Conservation (phyloP, 1,140 invertebrate species). For the Sminthurides bifidus region DNA sequence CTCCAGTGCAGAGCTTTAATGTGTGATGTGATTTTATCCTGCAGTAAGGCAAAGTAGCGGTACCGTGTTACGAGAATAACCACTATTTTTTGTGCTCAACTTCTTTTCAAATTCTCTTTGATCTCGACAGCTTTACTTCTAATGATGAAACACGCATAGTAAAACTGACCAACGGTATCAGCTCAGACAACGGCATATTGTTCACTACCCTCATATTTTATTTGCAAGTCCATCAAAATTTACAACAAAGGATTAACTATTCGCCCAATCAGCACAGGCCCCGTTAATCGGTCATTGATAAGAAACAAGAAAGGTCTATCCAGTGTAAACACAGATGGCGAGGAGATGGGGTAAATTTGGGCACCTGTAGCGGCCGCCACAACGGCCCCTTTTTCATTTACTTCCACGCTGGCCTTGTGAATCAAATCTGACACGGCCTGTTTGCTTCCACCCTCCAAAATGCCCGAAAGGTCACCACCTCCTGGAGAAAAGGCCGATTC, state of each 20-base stretch:
- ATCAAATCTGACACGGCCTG: conserved; percentile 14
- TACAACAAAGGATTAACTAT: conserved; percentile 19
- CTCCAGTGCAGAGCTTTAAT: no score
- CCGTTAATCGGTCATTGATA: conserved; percentile 17
- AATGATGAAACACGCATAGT: no score
- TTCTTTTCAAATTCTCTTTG: no score
- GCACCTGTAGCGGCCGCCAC: conserved; percentile 12
- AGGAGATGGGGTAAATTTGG: conserved; percentile 21
- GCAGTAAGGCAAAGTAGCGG: no score
- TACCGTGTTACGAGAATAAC: no score
- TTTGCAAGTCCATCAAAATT: no score
- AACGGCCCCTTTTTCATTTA: conserved; percentile 20
- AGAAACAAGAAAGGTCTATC: conserved; percentile 24
- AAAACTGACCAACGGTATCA: no score
- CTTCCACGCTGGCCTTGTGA: conserved; percentile 16
- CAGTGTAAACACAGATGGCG: conserved; percentile 17
- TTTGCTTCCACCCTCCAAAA: background rate
- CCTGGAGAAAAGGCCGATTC: conserved; percentile 7
- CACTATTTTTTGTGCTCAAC: no score
- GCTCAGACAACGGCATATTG: no score
- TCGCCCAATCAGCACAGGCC: conserved; percentile 21
- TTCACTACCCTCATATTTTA: no score
- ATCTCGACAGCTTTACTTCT: no score
- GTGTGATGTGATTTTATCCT: no score
- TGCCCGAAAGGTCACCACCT: conserved; percentile 8